Conservation (phyloP, 2,888 invertebrate genomes). For the Meteorus colon region DNA sequence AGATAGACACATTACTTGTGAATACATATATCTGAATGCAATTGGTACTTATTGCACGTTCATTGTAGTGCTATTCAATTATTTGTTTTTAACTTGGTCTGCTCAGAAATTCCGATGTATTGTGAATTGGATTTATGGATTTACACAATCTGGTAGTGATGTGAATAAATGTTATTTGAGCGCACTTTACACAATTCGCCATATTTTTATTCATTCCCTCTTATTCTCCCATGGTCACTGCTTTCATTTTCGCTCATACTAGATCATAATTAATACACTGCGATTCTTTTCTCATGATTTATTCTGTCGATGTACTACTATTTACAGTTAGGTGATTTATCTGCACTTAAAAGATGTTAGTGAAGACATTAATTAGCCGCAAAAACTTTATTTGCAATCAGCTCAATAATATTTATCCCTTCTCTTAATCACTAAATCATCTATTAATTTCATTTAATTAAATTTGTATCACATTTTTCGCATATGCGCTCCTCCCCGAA, state of each 20-base stretch:
- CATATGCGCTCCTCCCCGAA: slow-evolving; percentile 58
- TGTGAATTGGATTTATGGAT: slow-evolving; percentile 6
- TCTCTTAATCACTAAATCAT: slow-evolving; percentile 57
- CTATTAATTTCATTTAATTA: slow-evolving; percentile 70
- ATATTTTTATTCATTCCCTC: slow-evolving; percentile 20
- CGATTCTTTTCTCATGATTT: slow-evolving; percentile 44
- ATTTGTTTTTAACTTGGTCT: slow-evolving; percentile 5
- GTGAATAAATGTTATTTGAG: slow-evolving; percentile 52
- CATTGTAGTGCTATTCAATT: slow-evolving; percentile 40
- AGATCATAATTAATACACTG: slow-evolving; percentile 51
- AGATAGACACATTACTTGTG: background rate
- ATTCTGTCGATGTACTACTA: slow-evolving; percentile 63
- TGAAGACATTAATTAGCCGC: slow-evolving; percentile 66
- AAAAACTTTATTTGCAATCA: slow-evolving; percentile 67
- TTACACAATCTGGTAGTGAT: background rate
- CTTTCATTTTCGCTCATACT: slow-evolving; percentile 48
- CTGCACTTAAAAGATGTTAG: slow-evolving; percentile 59
- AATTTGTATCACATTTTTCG: slow-evolving; percentile 73
- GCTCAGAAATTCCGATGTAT: slow-evolving; percentile 7
- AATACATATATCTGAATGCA: slow-evolving; percentile 45
- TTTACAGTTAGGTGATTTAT: slow-evolving; percentile 65
- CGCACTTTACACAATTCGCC: slow-evolving; percentile 45
- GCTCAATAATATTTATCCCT: slow-evolving; percentile 56
- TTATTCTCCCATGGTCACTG: slow-evolving; percentile 36
- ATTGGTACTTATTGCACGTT: slow-evolving; percentile 47